These are phyloP conservation scores for Bradysia coprophila DNA, from an alignment of 1,140 invertebrate genomes.

Conservation along the genomic window DNA sequence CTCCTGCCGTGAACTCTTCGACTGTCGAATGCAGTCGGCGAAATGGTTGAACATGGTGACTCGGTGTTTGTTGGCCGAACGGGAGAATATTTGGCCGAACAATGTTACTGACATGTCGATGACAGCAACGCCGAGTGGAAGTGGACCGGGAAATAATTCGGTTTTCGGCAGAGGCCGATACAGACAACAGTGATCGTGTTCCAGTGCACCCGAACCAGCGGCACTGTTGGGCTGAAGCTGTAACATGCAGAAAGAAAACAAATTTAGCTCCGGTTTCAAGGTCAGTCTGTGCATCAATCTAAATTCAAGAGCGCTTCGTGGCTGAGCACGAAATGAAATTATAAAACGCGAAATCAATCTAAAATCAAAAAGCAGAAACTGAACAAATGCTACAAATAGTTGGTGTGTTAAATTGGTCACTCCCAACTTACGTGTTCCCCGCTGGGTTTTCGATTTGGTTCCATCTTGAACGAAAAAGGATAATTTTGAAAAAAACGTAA, in stretches of 20 bases:
- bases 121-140: constrained; percentile 90
- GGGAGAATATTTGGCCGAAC: constrained; percentile 86
- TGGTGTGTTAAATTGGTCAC: no score
- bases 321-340: neutral
- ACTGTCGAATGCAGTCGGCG: constrained; percentile 80
- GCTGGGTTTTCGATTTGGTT: constrained; percentile 50
- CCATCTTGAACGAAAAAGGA: constrained; percentile 37
- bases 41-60: constrained; percentile 96
- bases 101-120: constrained; percentile 86
- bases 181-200: constrained; percentile 85
- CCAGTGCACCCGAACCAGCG: constrained; percentile 83
- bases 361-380: no score
- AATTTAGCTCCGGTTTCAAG: no score
- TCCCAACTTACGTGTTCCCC: constrained; percentile 49
- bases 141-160: constrained; percentile 41
- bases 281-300: no score
- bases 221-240: constrained; percentile 82
- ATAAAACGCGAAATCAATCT: neutral
- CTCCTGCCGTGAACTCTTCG: constrained; percentile 80
- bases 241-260: constrained; percentile 8
- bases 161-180: constrained; percentile 43
- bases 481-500: constrained; percentile 1
- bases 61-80: constrained; percentile 87
- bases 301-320: no score
- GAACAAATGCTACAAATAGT: no score